Conservation (phyloP, 2,888 invertebrate species). For the Leptothorax acervorum region DNA sequence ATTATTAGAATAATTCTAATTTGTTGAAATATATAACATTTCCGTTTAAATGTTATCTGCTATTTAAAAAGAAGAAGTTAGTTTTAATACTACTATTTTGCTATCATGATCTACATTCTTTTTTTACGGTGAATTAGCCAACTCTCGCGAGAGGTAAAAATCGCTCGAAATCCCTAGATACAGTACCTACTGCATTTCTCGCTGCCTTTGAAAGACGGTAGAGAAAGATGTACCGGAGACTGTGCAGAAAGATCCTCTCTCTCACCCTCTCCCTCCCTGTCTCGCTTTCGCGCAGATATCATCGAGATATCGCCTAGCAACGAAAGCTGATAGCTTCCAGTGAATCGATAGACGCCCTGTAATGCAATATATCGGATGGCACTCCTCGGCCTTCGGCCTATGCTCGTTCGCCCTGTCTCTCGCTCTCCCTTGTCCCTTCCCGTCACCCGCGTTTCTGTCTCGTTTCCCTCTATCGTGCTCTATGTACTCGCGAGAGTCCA, state of each 20-base stretch:
- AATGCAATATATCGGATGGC: slow-evolving; percentile 78
- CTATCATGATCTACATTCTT: not conserved
- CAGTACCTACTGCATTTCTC: not conserved
- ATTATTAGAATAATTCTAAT: not conserved
- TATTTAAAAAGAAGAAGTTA: not conserved
- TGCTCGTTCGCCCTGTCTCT: slow-evolving; percentile 56
- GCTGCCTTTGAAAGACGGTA: slow-evolving; percentile 31
- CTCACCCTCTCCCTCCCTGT: not conserved
- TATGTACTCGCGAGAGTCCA: slow-evolving; percentile 56
- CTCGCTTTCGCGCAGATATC: slow-evolving; percentile 73
- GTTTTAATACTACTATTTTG: not conserved
- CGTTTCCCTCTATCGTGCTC: slow-evolving; percentile 54
- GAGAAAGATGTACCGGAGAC: slow-evolving; percentile 52
- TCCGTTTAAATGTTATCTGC: not conserved
- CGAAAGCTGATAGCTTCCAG: slow-evolving; percentile 82
- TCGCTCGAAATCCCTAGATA: slow-evolving; percentile 5
- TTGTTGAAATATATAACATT: not conserved
- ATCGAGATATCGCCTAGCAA: slow-evolving; percentile 83
- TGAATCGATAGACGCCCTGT: slow-evolving; percentile 80
- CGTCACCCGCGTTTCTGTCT: slow-evolving; percentile 29
- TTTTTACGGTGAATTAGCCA: not conserved
- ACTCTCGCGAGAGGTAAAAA: slow-evolving; percentile 27
- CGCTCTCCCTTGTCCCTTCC: slow-evolving; percentile 1
- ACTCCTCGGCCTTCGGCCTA: slow-evolving; percentile 69
- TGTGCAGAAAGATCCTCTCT: slow-evolving; percentile 58